phyloP scores from a whole-genome alignment of 2,113 vertebrate species.

The Apus apus region DNA sequence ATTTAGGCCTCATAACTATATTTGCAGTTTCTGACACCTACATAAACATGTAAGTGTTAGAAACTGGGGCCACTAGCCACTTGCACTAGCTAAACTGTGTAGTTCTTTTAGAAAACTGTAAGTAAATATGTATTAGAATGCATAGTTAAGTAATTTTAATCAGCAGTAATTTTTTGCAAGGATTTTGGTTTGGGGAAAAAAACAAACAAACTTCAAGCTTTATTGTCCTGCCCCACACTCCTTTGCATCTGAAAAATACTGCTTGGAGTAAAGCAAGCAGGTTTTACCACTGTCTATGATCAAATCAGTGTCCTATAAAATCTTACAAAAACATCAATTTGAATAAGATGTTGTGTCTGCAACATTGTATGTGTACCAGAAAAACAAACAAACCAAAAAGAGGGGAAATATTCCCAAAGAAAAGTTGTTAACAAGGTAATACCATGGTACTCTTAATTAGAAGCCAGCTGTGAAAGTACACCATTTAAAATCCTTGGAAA shows the following conservation, averaged over 20 bases:
- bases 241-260: neutral
- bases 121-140: neutral
- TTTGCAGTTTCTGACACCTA: neutral
- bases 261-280: neutral
- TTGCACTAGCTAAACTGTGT: neutral
- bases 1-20: neutral
- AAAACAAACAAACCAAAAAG: neutral
- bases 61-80: neutral
- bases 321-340: neutral
- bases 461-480: neutral
- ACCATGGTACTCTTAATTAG: neutral
- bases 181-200: neutral
- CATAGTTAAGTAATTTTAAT: neutral
- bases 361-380: neutral
- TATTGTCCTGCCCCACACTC: neutral
- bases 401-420: neutral
- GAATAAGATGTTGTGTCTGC: neutral
- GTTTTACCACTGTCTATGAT: neutral
- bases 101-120: neutral
- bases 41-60: neutral
- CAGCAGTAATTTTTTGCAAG: neutral
- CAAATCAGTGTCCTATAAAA: neutral
- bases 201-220: neutral
- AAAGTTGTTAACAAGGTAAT: neutral
- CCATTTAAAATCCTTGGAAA: neutral